Base-by-base conservation (phyloP, 2,888 invertebrate species). In the Bellardia bayeri region DNA sequence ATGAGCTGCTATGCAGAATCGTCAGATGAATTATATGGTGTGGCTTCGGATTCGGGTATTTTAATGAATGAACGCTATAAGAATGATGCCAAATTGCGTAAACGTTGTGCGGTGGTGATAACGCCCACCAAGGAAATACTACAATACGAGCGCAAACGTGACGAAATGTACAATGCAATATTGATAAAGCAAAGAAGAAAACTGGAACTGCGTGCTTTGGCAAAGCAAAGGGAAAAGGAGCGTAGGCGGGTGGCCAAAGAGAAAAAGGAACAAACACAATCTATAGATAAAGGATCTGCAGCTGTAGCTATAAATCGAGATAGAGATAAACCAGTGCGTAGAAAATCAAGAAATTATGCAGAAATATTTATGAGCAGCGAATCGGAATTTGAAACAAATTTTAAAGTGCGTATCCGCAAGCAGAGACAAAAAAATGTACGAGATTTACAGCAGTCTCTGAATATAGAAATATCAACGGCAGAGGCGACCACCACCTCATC, bases 191-290 rank as follows among this genome's bases (percentile, higher is more conserved):
- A 87, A 82, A 72, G 87, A 54, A 56, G 79, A 79, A 82, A 82
- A 58, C 37, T 85, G 37, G 85, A 87, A 64, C 16, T 82, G 2
- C 79, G 79, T 37, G 37, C 82, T 14, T 23, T 87, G 11, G 87
- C 85, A 64, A 87, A 87, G 11, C 78, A 75, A 54, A 75, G 66
- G 9, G 87, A 87, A 64, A 87, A 87, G 16, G 85, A 87, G 33
- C 49, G 69, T 16, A 69, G 58, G 11, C 45, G 66, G 1, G 37
- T 40, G 23, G 45, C 9, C n/a, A 30, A 84, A 16, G 72, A 81
- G 14, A 71, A 75, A 51, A 71, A 14, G 2, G 75, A 74, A 2
- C 33, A 58, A 79, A 71, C 80, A 81, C 54, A 16, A 40, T 16
- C 42, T 37, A 49, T 66, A 30, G 23, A 49, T 54, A 45, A 7